Conservation (phyloP, 1,140 invertebrate species). For the Philopotamus ludificatus region DNA sequence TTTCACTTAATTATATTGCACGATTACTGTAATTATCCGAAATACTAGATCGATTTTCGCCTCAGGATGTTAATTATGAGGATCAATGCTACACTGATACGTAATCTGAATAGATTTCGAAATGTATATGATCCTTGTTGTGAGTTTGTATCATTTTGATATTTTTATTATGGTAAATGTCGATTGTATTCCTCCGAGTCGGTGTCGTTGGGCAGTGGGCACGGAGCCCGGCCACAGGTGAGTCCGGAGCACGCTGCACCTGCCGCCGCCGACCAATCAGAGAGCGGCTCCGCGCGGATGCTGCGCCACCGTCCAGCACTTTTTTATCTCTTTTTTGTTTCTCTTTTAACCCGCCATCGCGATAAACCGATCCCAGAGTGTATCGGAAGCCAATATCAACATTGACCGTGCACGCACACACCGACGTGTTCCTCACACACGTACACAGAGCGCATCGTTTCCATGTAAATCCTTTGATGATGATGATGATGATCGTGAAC, state of each 20-base stretch:
- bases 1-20: too few relatives aligned
- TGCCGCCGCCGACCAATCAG: conserved; percentile 37
- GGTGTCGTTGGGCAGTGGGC: neutral
- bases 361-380: neutral
- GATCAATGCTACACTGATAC: too few relatives aligned
- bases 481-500: neutral
- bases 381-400: conserved; percentile 13
- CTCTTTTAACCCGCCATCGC: conserved; percentile 2
- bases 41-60: too few relatives aligned
- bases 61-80: too few relatives aligned
- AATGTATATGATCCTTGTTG: too few relatives aligned
- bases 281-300: neutral
- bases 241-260: conserved; percentile 33
- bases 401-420: neutral
- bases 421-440: neutral
- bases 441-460: neutral
- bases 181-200: neutral
- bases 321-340: conserved; percentile 12
- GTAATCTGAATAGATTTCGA: too few relatives aligned
- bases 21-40: too few relatives aligned
- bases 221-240: neutral
- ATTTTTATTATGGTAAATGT: too few relatives aligned
- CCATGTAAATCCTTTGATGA: neutral
- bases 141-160: too few relatives aligned
- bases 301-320: conserved; percentile 5